Percentiles rank a stretch among this genome's conserved stretches.
These are phyloP conservation scores for Branchinecta lynchi DNA, from an alignment of 1,140 invertebrate species.

Conservation along the genomic window DNA sequence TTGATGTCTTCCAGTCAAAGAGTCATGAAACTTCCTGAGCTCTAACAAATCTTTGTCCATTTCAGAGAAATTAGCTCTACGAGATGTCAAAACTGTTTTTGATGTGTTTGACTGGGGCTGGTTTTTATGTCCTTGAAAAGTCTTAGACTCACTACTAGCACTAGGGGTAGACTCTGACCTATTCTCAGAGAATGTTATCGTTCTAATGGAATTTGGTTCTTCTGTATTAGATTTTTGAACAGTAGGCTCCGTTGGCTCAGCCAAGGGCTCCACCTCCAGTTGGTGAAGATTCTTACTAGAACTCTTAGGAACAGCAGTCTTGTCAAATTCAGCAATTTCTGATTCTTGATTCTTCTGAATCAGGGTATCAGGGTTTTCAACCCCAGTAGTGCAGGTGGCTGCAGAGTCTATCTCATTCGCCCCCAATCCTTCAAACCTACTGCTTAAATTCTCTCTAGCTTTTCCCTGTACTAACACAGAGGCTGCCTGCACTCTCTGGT, in stretches of 20 bases:
- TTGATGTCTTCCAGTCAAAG: neutral
- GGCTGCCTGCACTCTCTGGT: neutral
- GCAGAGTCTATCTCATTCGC: neutral
- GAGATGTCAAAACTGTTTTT: neutral
- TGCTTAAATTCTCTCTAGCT: neutral
- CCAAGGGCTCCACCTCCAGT: no score
- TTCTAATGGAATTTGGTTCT: no score
- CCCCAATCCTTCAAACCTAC: neutral
- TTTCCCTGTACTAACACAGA: neutral
- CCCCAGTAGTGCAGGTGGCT: neutral
- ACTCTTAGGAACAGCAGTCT: no score
- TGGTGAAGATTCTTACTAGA: no score
- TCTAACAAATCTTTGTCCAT: constrained; percentile 1
- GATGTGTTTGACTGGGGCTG: neutral
- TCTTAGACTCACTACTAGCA: neutral
- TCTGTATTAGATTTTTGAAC: no score
- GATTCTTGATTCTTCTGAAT: neutral
- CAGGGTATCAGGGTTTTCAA: neutral
- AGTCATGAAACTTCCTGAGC: neutral
- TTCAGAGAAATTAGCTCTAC: neutral
- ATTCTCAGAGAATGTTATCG: neutral
- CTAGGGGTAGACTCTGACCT: neutral
- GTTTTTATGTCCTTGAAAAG: neutral
- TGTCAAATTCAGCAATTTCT: neutral
- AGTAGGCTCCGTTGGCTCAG: no score